Evolutionary conservation across 2,113 vertebrate genomes (phyloP), one percentile per base, ranked within the genome.

Genomic region (Turnix velox): DNA sequence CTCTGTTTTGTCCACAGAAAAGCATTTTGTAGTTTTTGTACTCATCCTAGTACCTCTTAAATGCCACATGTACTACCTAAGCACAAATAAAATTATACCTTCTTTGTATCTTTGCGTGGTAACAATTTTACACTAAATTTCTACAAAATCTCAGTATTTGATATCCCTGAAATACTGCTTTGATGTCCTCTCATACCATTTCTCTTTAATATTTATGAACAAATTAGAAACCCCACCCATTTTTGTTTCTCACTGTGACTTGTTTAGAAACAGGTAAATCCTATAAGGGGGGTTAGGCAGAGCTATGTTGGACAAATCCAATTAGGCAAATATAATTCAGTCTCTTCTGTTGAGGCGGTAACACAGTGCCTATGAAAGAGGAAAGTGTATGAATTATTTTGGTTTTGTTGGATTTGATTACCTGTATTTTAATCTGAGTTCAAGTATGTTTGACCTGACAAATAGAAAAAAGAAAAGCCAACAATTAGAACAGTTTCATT

Each of bases 361-460:
- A 66, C 23, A 55, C 12, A 16, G 9, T 28, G 20, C 81, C 45
- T 66, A 58, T 57, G 73, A 71, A 72, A 94, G 66, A 79, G 12
- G 6, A 7, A 75, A 85, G 18, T 7, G 11, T 31, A 66, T 31
- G 51, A 81, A 40, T 84, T 24, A 42, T 76, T 89, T 68, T 58
- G 39, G 55, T 42, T 84, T 84, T 71, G 58, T 58, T 75, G 33
- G 22, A 27, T 93, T 94, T 67, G 63, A 73, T 88, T 78, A 49
- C 55, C 31, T 93, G 40, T 66, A 85, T 92, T 88, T 65, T 84
- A 87, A 93, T 18, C 24, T 78, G 14, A 93, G 74, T 83, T 82
- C 42, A 91, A 40, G 20, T 61, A 73, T 69, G 30, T 92, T 91
- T 94, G 68, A 71, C n/a, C 69, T 89, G 91, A 89, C n/a, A 84